Evolutionary conservation across 2,888 invertebrate species (phyloP), one percentile per base, ranked within the genome.

Genomic region (Odontocerum albicorne): DNA sequence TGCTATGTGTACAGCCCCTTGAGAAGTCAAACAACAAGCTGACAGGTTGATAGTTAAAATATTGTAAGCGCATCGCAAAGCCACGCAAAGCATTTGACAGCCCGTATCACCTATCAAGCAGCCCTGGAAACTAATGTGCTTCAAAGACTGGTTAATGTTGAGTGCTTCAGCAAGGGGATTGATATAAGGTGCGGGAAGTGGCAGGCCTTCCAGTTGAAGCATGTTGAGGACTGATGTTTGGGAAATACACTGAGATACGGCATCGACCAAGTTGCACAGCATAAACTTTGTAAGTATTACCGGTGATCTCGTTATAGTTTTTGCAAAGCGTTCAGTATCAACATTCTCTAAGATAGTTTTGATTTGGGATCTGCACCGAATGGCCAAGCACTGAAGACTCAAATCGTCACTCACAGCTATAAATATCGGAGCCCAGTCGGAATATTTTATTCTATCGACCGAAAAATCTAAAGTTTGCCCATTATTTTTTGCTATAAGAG

Each of bases 361-460:
- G 2, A 74, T 72, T 65, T 67, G 73, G 61, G 75, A 72, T 17
- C 83, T 80, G 70, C 88, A 85, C 63, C 83, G 80, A 58, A 90
- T 81, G 22, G 81, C 77, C 57, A 90, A 75, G 57, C 83, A 79
- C 67, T 87, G 86, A 3, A 91, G 75, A 56, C 85, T 86, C 44
- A 85, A 77, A 68, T 91, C 91, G 61, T 84, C 78, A 42, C 84
- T 79, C 3, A 91, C 70, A 0, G 90, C 86, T 63, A 87, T 86
- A 44, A 88, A 71, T 42, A 91, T 84, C 1, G 90, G 85, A 21
- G 81, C 76, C 90, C 90, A 91, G 62, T 91, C 90, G 57, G 80
- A 83, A 58, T 87, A 83, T 65, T 85, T 87, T 44, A 91, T 79
- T 61, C 89, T 82, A 66, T 91, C 90, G 45, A 85, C 87, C 61